A percentile compares a stretch with the other conserved stretches of the same genome.
phyloP scores from a whole-genome alignment of 2,888 invertebrate genomes.

The Odontomyia ornata region DNA sequence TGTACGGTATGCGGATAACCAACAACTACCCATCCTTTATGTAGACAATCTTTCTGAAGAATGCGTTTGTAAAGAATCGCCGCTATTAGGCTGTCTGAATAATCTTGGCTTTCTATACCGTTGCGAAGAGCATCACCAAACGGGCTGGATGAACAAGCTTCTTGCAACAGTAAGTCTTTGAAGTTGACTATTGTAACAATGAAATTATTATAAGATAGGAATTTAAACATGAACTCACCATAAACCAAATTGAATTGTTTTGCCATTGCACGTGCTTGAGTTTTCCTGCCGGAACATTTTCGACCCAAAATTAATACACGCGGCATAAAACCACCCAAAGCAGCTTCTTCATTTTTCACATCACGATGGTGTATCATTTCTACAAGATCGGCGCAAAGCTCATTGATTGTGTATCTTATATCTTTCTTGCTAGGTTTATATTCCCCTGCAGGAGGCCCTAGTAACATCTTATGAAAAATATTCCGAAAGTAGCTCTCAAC shows the following conservation, averaged over 20 bases:
- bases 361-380: background rate
- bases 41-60: too few species aligned
- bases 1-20: too few species aligned
- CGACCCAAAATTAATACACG: conserved; percentile 66
- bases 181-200: too few species aligned
- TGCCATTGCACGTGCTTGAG: conserved; percentile 63
- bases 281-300: conserved; percentile 65
- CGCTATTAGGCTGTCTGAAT: too few species aligned
- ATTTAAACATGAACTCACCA: conserved; percentile 58
- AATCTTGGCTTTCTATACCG: too few species aligned
- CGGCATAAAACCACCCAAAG: conserved; percentile 53
- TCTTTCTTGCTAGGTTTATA: background rate
- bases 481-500: conserved; percentile 4
- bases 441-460: background rate
- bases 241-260: conserved; percentile 63
- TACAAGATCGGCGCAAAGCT: background rate
- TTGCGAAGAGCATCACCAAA: too few species aligned
- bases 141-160: too few species aligned
- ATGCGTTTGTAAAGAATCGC: too few species aligned
- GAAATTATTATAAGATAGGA: too few species aligned
- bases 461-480: background rate
- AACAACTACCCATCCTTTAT: too few species aligned
- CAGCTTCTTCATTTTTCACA: background rate
- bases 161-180: too few species aligned
- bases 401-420: background rate